Evolutionary conservation across 2,797 vertebrate species (phyloP).

Genomic region (Scolopax rusticola): DNA sequence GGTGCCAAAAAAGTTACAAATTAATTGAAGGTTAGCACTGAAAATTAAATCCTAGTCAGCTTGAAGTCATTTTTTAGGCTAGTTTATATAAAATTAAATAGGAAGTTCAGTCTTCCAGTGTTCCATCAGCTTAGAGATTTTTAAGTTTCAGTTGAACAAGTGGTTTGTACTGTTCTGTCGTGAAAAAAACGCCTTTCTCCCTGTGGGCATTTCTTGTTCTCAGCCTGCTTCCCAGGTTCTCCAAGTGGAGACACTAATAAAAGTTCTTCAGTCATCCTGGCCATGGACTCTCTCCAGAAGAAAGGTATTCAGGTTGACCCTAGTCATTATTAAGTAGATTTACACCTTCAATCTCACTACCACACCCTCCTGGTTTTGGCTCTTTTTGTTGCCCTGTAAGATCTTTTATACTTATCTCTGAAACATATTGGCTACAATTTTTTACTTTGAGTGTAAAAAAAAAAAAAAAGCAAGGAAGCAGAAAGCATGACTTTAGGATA

Average conservation of each 20-base stretch:
- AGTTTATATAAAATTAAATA: slow-evolving; percentile 77
- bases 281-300: not conserved
- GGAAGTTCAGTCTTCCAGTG: slow-evolving; percentile 60
- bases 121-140: slow-evolving; percentile 58
- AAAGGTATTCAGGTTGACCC: not conserved
- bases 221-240: not conserved
- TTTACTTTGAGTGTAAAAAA: not conserved
- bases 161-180: slow-evolving; percentile 8
- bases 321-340: not conserved
- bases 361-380: not conserved
- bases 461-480: not conserved
- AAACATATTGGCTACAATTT: not conserved
- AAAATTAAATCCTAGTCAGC: slow-evolving; percentile 83
- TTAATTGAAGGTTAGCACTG: slow-evolving; percentile 85
- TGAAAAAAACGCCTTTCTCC: not conserved
- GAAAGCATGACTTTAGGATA: not conserved
- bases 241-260: not conserved
- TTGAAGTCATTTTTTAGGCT: slow-evolving; percentile 78
- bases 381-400: not conserved
- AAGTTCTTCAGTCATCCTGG: not conserved
- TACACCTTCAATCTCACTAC: not conserved
- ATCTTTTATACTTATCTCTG: not conserved
- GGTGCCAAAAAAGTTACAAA: slow-evolving; percentile 85
- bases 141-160: slow-evolving; percentile 73
- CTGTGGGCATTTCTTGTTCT: not conserved